A percentile compares a stretch with the other conserved stretches of the same genome.
These are phyloP conservation scores for Hermatobates lingyangjiaoensis DNA, from an alignment of 1,140 invertebrate genomes.

Conservation along the genomic window DNA sequence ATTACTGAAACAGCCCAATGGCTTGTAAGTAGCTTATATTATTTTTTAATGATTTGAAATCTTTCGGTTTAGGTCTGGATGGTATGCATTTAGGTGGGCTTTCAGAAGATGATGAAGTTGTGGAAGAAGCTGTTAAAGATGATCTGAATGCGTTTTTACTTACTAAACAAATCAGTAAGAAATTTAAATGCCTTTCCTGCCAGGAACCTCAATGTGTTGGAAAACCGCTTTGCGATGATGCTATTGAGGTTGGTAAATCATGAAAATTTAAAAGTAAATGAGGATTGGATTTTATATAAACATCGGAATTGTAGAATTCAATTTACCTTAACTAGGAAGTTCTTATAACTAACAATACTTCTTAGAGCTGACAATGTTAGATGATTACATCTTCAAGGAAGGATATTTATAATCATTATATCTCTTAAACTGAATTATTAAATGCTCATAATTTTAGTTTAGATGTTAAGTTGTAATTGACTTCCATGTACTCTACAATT, in stretches of 20 bases:
- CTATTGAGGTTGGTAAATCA: slow-evolving; percentile 9
- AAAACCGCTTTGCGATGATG: slow-evolving; percentile 15
- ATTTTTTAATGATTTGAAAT: neutral
- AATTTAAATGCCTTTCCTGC: slow-evolving; percentile 19
- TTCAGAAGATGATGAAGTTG: neutral
- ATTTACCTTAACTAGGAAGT: too few species aligned
- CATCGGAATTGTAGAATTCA: neutral
- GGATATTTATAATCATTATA: too few species aligned
- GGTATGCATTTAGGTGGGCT: neutral
- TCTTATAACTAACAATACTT: neutral
- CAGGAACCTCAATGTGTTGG: slow-evolving; percentile 17
- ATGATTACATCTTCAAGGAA: too few species aligned
- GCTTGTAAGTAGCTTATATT: too few species aligned
- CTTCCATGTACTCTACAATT: too few species aligned
- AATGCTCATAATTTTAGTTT: too few species aligned
- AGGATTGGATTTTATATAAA: neutral
- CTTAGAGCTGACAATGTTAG: too few species aligned
- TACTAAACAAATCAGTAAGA: slow-evolving; percentile 3
- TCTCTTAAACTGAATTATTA: too few species aligned
- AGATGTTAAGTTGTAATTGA: too few species aligned
- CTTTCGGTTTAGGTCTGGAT: neutral
- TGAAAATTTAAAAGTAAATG: neutral
- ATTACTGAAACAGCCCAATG: too few species aligned
- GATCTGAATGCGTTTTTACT: neutral
- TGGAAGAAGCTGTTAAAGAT: neutral